phyloP scores from a whole-genome alignment of 2,888 invertebrate genomes.

The Eucera pruinosa region DNA sequence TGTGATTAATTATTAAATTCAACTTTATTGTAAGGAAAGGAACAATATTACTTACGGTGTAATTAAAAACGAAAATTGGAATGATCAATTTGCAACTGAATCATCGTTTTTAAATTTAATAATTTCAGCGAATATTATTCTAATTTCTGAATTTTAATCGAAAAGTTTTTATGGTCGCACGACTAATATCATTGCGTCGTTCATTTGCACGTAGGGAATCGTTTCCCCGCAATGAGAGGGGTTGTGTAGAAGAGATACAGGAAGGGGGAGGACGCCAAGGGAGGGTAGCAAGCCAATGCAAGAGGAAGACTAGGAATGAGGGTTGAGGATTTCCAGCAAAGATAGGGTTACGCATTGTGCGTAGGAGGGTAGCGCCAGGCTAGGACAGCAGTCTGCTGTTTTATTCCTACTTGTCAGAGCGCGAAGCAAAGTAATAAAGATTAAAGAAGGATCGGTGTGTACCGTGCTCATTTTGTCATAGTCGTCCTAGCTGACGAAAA shows the following conservation, averaged over 20 bases:
- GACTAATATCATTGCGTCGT: conserved; percentile 1
- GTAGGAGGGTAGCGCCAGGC: conserved; percentile 63
- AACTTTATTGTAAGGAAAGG: too few relatives aligned
- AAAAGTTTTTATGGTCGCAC: background rate
- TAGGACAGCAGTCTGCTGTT: conserved; percentile 58
- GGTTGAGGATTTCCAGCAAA: conserved; percentile 63
- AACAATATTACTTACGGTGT: too few relatives aligned
- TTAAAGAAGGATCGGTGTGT: conserved; percentile 42
- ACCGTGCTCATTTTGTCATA: conserved; percentile 55
- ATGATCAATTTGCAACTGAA: too few relatives aligned
- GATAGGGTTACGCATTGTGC: conserved; percentile 75
- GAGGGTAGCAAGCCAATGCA: conserved; percentile 34
- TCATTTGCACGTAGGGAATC: conserved; percentile 10
- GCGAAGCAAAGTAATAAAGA: conserved; percentile 68
- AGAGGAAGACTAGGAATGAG: conserved; percentile 53
- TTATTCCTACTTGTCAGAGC: conserved; percentile 65
- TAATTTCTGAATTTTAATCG: too few relatives aligned
- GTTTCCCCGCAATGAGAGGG: conserved; percentile 1
- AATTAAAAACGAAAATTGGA: too few relatives aligned
- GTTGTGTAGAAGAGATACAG: conserved; percentile 35
- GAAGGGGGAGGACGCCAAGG: conserved; percentile 29
- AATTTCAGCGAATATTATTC: too few relatives aligned
- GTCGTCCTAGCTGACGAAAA: conserved; percentile 24
- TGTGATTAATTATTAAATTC: too few relatives aligned
- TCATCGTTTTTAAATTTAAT: too few relatives aligned